phyloP scores from a whole-genome alignment of 2,888 invertebrate species.

The Agriopis aurantiaria region DNA sequence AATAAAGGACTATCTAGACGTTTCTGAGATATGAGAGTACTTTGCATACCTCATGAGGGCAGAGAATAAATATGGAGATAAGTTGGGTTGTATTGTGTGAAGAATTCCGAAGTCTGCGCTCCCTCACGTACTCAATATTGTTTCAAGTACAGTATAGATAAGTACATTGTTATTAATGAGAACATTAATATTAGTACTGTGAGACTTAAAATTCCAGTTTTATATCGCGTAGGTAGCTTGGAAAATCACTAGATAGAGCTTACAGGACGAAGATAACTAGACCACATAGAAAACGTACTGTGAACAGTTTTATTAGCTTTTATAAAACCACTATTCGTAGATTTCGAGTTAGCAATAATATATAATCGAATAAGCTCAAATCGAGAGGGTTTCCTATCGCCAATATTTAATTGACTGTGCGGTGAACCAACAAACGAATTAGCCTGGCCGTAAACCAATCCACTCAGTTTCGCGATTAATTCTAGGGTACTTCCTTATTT shows the following conservation, averaged over 20 bases:
- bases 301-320: background rate
- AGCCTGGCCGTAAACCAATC: constrained; percentile 64
- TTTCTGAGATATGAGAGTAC: constrained; percentile 42
- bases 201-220: background rate
- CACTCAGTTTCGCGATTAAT: constrained; percentile 60
- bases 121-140: background rate
- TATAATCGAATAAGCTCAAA: constrained; percentile 28
- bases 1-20: constrained; percentile 47
- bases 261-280: background rate
- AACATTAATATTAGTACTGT: background rate
- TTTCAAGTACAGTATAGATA: background rate
- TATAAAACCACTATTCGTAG: constrained; percentile 7
- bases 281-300: background rate
- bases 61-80: constrained; percentile 30
- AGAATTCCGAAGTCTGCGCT: constrained; percentile 1
- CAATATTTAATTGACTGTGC: constrained; percentile 54
- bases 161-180: background rate
- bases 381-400: constrained; percentile 27
- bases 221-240: background rate
- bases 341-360: constrained; percentile 13
- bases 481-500: constrained; percentile 1
- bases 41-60: constrained; percentile 44
- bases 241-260: background rate
- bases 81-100: constrained; percentile 27
- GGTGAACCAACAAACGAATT: constrained; percentile 36